phyloP scores from a whole-genome alignment of 2,888 invertebrate genomes.

The Acleris laterana region DNA sequence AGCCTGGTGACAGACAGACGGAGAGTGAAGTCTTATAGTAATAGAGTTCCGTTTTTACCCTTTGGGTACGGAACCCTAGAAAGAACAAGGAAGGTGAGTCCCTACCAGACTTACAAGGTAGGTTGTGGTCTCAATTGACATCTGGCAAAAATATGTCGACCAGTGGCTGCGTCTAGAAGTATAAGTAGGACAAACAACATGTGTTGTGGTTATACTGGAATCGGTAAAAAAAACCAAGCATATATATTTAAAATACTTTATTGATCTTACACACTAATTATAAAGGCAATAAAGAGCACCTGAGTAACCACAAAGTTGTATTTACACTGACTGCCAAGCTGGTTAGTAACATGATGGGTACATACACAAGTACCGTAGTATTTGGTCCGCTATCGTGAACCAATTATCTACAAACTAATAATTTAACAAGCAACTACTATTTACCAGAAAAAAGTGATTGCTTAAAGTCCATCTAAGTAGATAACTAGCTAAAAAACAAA shows the following conservation, averaged over 20 bases:
- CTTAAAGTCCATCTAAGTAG: no score
- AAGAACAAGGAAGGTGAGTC: neutral
- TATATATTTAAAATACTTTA: conserved; percentile 44
- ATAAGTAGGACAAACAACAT: no score
- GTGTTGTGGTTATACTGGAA: neutral
- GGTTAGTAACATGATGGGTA: neutral
- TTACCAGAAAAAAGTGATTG: neutral
- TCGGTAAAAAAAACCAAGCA: neutral
- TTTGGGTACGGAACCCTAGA: no score
- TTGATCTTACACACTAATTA: conserved; percentile 43
- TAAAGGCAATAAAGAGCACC: conserved; percentile 42
- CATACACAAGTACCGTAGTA: conserved; percentile 9
- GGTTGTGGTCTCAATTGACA: no score
- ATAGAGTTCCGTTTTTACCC: no score
- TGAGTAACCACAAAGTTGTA: conserved; percentile 43
- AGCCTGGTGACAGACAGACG: no score
- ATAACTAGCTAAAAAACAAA: no score
- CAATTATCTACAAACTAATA: conserved; percentile 4
- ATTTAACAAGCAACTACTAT: neutral
- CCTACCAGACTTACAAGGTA: no score
- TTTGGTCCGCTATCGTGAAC: conserved; percentile 22
- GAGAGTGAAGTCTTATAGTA: no score
- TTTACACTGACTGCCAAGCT: conserved; percentile 16
- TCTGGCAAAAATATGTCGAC: no score
- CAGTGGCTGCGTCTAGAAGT: no score